A percentile compares a stretch with the other conserved stretches of the same genome.
These are phyloP conservation scores for Erythrocercus mccallii DNA, from an alignment of 2,113 vertebrate species.

Conservation along the genomic window DNA sequence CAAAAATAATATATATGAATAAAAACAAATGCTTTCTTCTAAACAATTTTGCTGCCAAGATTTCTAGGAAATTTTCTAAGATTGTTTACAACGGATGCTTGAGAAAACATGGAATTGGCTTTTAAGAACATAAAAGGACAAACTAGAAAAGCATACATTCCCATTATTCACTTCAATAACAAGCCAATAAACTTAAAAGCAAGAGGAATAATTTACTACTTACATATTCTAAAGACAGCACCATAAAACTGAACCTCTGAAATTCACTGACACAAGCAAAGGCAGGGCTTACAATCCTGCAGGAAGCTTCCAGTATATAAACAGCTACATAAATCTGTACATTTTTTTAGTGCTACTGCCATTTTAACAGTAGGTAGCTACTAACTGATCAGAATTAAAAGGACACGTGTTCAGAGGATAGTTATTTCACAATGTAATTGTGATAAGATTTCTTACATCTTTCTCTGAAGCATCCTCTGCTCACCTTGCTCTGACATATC, in stretches of 20 bases:
- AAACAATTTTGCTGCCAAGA: not conserved
- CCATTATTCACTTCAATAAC: not conserved
- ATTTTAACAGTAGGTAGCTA: not conserved
- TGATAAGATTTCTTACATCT: not conserved
- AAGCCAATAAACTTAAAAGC: not conserved
- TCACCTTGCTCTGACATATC: not conserved
- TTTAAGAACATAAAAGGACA: not conserved
- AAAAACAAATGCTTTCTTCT: not conserved
- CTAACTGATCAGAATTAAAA: not conserved
- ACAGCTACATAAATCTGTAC: not conserved
- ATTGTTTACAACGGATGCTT: not conserved
- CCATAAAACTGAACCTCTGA: not conserved
- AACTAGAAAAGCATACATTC: not conserved
- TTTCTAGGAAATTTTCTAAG: not conserved
- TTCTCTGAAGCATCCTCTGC: not conserved
- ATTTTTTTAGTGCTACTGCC: not conserved
- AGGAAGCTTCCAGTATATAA: not conserved
- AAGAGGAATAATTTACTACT: not conserved
- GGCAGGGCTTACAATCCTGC: not conserved
- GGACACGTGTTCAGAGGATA: not conserved
- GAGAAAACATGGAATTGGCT: not conserved
- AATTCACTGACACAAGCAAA: not conserved
- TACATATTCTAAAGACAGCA: not conserved
- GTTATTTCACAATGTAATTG: not conserved
- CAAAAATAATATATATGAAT: not conserved